Conservation (phyloP, 2,113 vertebrate species). For the Heptranchias perlo region DNA sequence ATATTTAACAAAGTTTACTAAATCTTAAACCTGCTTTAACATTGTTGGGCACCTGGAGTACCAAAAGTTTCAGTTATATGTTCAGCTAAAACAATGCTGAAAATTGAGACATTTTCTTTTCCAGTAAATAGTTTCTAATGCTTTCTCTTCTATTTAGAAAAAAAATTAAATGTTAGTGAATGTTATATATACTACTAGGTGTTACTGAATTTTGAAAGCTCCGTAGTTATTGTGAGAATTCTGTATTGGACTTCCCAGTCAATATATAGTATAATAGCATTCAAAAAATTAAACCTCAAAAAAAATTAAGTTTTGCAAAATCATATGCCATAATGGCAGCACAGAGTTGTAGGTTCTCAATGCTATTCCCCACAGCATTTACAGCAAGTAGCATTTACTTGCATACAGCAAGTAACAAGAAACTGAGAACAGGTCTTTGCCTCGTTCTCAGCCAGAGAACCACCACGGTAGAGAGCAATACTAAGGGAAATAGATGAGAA, state of each 20-base stretch:
- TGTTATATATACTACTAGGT: neutral
- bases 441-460: neutral
- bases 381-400: neutral
- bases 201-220: neutral
- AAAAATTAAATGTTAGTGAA: neutral
- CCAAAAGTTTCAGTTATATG: neutral
- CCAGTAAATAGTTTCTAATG: neutral
- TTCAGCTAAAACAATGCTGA: neutral
- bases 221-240: neutral
- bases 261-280: neutral
- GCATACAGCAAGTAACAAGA: neutral
- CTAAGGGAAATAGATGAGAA: neutral
- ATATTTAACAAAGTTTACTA: constrained; percentile 42
- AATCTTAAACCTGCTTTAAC: neutral
- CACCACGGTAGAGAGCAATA: neutral
- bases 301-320: neutral
- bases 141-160: neutral
- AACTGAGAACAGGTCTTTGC: neutral
- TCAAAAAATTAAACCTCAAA: neutral
- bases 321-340: neutral
- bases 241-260: neutral
- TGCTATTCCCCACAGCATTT: neutral
- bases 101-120: neutral
- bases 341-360: neutral
- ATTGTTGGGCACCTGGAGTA: neutral